phyloP scores from a whole-genome alignment of 2,888 invertebrate species.

The Andrena praecox region DNA sequence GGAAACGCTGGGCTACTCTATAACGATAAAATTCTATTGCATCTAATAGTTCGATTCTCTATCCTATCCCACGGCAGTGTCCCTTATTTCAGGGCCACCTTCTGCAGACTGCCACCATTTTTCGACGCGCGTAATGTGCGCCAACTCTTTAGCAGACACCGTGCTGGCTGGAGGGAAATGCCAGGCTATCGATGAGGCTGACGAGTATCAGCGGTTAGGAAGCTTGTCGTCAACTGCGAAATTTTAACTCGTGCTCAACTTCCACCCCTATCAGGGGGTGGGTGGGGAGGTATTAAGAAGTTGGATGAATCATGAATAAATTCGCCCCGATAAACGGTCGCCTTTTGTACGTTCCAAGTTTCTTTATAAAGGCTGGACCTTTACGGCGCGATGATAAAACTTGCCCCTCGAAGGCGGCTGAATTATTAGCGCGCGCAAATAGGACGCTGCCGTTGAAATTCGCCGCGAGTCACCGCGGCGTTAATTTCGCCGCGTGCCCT shows the following conservation, averaged over 20 bases:
- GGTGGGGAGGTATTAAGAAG: slow-evolving; percentile 55
- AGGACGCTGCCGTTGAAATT: slow-evolving; percentile 43
- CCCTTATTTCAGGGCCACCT: neutral
- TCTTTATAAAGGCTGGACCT: slow-evolving; percentile 55
- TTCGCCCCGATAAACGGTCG: slow-evolving; percentile 65
- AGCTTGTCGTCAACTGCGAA: slow-evolving; percentile 36
- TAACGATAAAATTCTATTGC: too few relatives aligned
- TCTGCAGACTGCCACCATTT: neutral
- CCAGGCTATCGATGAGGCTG: slow-evolving; percentile 37
- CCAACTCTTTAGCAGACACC: neutral
- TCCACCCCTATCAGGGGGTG: slow-evolving; percentile 28
- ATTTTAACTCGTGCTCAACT: slow-evolving; percentile 42
- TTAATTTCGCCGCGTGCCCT: slow-evolving; percentile 27
- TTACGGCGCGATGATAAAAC: slow-evolving; percentile 56
- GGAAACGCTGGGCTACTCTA: too few relatives aligned
- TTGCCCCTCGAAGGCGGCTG: slow-evolving; percentile 49
- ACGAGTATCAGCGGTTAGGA: slow-evolving; percentile 29
- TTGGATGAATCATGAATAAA: slow-evolving; percentile 73
- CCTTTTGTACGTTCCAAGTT: slow-evolving; percentile 61
- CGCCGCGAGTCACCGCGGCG: slow-evolving; percentile 20
- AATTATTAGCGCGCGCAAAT: slow-evolving; percentile 58
- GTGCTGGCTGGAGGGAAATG: neutral
- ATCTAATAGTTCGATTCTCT: too few relatives aligned
- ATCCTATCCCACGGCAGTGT: too few relatives aligned
- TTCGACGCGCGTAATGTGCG: neutral